These are phyloP conservation scores for Sesia apiformis DNA, from an alignment of 2,888 invertebrate genomes.

Conservation along the genomic window DNA sequence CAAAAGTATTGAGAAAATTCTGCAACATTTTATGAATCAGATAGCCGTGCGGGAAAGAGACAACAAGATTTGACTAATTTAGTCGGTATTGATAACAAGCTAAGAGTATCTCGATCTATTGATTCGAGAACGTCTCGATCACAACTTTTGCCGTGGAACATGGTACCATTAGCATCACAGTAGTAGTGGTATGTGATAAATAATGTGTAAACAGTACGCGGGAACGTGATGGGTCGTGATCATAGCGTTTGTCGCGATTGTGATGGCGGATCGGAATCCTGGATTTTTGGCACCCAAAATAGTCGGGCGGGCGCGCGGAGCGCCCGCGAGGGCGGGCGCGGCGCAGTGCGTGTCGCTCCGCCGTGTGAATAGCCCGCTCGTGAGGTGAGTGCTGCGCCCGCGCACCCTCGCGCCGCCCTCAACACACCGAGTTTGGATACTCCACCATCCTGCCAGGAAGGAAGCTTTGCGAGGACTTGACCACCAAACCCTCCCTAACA, in stretches of 20 bases:
- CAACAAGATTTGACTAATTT: conserved; percentile 15
- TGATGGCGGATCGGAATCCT: conserved; percentile 58
- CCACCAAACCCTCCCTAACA: not conserved
- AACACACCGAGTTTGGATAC: conserved; percentile 43
- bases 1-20: conserved; percentile 21
- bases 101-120: too few species aligned
- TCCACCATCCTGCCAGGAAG: conserved; percentile 18
- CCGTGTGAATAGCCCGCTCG: conserved; percentile 71
- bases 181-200: too few species aligned
- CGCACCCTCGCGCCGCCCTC: conserved; percentile 18
- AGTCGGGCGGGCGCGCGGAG: conserved; percentile 59
- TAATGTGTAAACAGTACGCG: conserved; percentile 19
- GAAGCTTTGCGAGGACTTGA: not conserved
- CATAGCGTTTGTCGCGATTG: conserved; percentile 35
- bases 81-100: conserved; percentile 24
- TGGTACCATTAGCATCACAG: too few species aligned
- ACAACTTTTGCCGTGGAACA: too few species aligned
- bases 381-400: conserved; percentile 48
- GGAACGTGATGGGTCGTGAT: conserved; percentile 44
- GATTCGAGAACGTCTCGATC: too few species aligned
- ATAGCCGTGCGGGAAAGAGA: conserved; percentile 12
- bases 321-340: conserved; percentile 46
- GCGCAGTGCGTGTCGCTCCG: conserved; percentile 74
- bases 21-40: conserved; percentile 15
- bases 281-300: conserved; percentile 74